phyloP scores from a whole-genome alignment of 2,797 vertebrate species.

The Synanceia verrucosa region DNA sequence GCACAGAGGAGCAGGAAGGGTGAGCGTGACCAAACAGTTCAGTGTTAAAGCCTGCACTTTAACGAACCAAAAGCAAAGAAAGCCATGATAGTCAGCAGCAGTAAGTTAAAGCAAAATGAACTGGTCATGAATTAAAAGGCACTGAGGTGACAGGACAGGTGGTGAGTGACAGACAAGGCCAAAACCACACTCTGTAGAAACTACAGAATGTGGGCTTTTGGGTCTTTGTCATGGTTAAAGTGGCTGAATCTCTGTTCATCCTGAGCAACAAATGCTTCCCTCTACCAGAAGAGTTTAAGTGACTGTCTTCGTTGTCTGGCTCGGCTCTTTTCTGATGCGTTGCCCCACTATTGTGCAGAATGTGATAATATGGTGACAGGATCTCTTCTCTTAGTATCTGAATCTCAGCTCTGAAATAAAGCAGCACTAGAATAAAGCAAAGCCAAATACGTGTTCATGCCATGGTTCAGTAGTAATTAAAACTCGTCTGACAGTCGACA shows the following conservation, averaged over 20 bases:
- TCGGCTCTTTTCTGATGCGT: not conserved
- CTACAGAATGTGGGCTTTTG: too few species aligned
- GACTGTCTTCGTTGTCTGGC: not conserved
- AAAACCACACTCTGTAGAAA: too few species aligned
- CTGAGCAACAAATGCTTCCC: not conserved
- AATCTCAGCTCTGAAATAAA: not conserved
- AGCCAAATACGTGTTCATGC: not conserved
- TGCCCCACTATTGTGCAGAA: not conserved
- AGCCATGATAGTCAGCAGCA: too few species aligned
- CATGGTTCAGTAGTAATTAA: slow-evolving; percentile 1
- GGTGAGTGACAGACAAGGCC: too few species aligned
- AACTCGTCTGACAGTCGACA: slow-evolving; percentile 9
- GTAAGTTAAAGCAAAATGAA: too few species aligned
- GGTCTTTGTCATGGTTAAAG: too few species aligned
- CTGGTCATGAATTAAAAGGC: too few species aligned
- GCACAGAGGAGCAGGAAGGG: too few species aligned
- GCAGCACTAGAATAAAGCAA: not conserved
- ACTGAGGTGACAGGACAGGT: too few species aligned
- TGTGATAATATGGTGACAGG: not conserved
- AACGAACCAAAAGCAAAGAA: too few species aligned
- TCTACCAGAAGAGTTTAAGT: not conserved
- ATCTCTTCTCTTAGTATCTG: not conserved
- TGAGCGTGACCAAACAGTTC: too few species aligned
- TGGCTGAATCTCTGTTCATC: not conserved
- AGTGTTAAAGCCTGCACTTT: too few species aligned